Evolutionary conservation across 2,797 vertebrate genomes (phyloP).

Genomic region (Falco naumanni): DNA sequence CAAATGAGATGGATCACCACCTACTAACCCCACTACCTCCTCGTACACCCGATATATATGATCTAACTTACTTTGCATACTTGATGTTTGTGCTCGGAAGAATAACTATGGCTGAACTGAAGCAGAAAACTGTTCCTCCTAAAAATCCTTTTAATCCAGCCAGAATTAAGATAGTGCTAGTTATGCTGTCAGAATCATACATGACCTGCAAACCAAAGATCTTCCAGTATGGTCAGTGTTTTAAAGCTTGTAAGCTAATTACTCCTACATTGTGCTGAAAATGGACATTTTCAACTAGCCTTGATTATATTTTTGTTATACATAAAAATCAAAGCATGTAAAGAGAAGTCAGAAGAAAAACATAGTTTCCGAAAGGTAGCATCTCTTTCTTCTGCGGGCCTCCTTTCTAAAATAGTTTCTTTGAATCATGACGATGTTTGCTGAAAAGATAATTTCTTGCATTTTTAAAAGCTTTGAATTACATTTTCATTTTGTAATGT

Average conservation of each 20-base stretch:
- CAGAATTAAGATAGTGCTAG: neutral
- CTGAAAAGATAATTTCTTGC: conserved; percentile 43
- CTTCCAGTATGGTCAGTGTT: neutral
- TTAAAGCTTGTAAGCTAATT: conserved; percentile 6
- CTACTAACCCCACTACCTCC: neutral
- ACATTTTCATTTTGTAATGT: conserved; percentile 66
- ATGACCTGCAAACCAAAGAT: conserved; percentile 14
- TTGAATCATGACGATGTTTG: neutral
- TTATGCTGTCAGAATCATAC: neutral
- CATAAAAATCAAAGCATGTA: neutral
- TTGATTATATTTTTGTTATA: conserved; percentile 1
- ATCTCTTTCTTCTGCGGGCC: neutral
- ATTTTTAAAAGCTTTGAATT: conserved; percentile 62
- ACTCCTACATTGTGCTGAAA: neutral
- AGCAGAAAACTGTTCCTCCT: conserved; percentile 13
- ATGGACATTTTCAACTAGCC: neutral
- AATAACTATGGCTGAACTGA: conserved; percentile 13
- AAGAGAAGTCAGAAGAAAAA: neutral
- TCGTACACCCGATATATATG: neutral
- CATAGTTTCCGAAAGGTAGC: neutral
- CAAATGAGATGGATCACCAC: conserved; percentile 15
- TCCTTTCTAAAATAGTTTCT: conserved; percentile 24
- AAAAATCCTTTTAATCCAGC: conserved; percentile 32
- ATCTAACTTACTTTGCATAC: conserved; percentile 25
- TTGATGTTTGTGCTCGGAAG: conserved; percentile 4